phyloP scores from a whole-genome alignment of 2,888 invertebrate genomes.

The Pseudanteris insignis region DNA sequence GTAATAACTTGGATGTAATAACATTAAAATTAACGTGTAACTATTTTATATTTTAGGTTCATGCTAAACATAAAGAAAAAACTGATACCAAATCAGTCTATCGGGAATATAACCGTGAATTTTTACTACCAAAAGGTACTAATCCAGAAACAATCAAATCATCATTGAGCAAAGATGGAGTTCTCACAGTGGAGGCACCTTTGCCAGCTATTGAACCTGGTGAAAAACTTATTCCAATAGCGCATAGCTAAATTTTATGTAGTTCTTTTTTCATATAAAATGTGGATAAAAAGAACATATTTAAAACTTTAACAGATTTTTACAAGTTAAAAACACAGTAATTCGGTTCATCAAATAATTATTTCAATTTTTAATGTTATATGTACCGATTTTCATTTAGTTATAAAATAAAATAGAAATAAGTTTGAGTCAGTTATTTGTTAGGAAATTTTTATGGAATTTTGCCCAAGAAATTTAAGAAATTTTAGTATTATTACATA shows the following conservation, averaged over 20 bases:
- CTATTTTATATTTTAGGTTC: slow-evolving; percentile 76
- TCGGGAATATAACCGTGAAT: slow-evolving; percentile 98
- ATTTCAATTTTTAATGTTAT: too few species aligned
- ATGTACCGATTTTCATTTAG: too few species aligned
- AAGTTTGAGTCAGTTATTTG: too few species aligned
- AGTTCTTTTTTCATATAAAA: too few species aligned
- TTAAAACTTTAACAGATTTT: too few species aligned
- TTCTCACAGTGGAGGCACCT: slow-evolving; percentile 95
- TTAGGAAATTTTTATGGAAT: too few species aligned
- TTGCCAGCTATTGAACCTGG: slow-evolving; percentile 85
- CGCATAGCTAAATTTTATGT: slow-evolving; percentile 69
- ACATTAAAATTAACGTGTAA: neutral
- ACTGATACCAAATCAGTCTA: slow-evolving; percentile 95
- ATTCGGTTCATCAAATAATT: too few species aligned
- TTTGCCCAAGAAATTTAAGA: too few species aligned
- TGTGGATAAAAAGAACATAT: too few species aligned
- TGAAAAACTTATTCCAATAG: slow-evolving; percentile 85
- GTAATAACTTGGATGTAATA: neutral
- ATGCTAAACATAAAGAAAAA: slow-evolving; percentile 98
- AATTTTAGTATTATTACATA: too few species aligned
- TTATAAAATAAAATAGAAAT: too few species aligned
- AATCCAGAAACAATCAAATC: slow-evolving; percentile 96
- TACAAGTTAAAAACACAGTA: too few species aligned
- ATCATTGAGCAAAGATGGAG: slow-evolving; percentile 94
- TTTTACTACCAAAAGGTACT: slow-evolving; percentile 94